phyloP scores from a whole-genome alignment of 53 echinoderm and acorn worm species.

The Astropecten irregularis region DNA sequence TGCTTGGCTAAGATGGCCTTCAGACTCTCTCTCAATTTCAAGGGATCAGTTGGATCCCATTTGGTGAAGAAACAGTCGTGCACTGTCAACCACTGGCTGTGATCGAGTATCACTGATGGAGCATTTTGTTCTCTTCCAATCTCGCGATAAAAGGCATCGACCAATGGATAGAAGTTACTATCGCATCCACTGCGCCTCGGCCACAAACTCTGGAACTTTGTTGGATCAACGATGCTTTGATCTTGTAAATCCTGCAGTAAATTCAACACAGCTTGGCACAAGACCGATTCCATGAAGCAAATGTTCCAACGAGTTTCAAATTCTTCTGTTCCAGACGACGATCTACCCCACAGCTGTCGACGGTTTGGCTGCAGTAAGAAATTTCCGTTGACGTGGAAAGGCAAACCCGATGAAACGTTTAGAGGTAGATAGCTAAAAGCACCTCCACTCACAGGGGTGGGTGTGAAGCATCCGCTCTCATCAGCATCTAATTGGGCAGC shows the following conservation, averaged over 20 bases:
- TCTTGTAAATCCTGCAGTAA: constrained; percentile 54
- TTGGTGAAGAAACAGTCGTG: constrained; percentile 38
- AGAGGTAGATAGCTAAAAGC: constrained; percentile 77
- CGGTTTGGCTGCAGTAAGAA: constrained; percentile 73
- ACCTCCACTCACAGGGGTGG: not conserved
- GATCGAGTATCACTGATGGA: constrained; percentile 27
- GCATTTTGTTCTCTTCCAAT: not conserved
- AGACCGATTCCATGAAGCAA: constrained; percentile 57
- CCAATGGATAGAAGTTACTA: constrained; percentile 52
- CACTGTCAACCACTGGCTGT: constrained; percentile 29
- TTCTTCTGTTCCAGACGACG: constrained; percentile 25
- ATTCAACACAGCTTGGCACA: constrained; percentile 46
- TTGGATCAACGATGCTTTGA: constrained; percentile 11
- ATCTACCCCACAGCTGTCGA: constrained; percentile 52
- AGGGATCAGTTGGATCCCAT: not conserved
- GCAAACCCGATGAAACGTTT: constrained; percentile 62
- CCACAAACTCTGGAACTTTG: constrained; percentile 59
- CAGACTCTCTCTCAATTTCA: not conserved
- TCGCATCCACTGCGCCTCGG: constrained; percentile 19
- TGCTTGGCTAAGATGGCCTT: constrained; percentile 10
- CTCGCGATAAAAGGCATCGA: constrained; percentile 39
- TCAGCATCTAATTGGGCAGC: constrained; percentile 32
- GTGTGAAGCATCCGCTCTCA: not conserved
- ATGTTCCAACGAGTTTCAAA: constrained; percentile 63
- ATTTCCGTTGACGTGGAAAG: constrained; percentile 84